phyloP scores from a whole-genome alignment of 2,113 vertebrate species.

The Glareola pratincola region DNA sequence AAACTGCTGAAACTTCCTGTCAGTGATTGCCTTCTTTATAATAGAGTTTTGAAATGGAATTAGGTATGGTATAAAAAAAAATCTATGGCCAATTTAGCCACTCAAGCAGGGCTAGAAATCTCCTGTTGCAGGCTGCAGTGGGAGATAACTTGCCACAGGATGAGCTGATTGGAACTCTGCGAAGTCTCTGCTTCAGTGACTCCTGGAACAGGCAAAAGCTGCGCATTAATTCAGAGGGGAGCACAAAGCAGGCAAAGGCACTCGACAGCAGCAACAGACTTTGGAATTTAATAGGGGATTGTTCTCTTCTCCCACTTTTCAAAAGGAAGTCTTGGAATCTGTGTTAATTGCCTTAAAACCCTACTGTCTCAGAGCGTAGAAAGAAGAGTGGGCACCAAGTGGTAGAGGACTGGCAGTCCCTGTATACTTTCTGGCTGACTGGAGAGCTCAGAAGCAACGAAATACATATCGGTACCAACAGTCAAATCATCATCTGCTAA shows the following conservation, averaged over 20 bases:
- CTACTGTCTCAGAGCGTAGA: background rate
- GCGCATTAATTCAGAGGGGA: background rate
- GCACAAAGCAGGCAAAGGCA: background rate
- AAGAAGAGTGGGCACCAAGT: background rate
- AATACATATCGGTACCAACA: background rate
- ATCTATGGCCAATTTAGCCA: background rate
- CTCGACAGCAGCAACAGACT: background rate
- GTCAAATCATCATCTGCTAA: background rate
- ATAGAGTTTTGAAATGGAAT: background rate
- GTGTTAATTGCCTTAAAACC: background rate
- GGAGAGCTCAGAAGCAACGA: background rate
- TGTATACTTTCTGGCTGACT: background rate
- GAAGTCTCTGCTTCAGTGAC: constrained; percentile 31
- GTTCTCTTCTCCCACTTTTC: constrained; percentile 9
- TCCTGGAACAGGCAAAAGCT: constrained; percentile 6
- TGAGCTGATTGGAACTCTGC: constrained; percentile 41
- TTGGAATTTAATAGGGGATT: constrained; percentile 1
- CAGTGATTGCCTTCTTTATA: background rate
- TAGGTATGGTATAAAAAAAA: background rate
- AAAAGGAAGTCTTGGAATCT: constrained; percentile 35
- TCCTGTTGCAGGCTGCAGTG: constrained; percentile 31
- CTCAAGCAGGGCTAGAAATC: constrained; percentile 15
- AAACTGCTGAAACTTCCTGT: background rate
- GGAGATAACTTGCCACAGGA: constrained; percentile 38
- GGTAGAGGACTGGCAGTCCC: background rate